phyloP scores from a whole-genome alignment of 2,113 vertebrate species.

The Tylochromis polylepis region DNA sequence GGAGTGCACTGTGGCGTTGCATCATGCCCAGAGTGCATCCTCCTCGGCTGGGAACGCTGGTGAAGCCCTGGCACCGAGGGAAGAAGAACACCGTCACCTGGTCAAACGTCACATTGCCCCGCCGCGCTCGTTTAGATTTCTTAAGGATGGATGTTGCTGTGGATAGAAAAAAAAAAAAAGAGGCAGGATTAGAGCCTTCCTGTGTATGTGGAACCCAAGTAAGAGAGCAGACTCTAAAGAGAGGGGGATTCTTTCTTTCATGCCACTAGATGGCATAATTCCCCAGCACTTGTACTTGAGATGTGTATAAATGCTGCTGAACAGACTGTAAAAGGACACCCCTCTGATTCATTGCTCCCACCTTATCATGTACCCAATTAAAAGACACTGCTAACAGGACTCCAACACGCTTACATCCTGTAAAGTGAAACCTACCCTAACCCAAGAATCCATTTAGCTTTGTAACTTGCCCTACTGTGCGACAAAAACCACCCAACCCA shows the following conservation, averaged over 20 bases:
- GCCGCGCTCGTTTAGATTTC: slow-evolving; percentile 78
- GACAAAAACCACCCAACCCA: slow-evolving; percentile 33
- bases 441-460: slow-evolving; percentile 1
- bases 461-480: slow-evolving; percentile 1
- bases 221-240: not conserved
- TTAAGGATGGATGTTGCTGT: slow-evolving; percentile 89
- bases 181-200: not conserved
- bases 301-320: not conserved
- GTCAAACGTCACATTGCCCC: slow-evolving; percentile 84
- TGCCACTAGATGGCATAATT: slow-evolving; percentile 51
- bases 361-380: slow-evolving; percentile 56
- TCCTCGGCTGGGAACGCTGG: slow-evolving; percentile 90
- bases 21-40: slow-evolving; percentile 96
- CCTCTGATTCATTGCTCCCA: slow-evolving; percentile 38
- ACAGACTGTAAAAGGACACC: slow-evolving; percentile 48
- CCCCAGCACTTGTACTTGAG: not conserved
- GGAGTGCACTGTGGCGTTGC: slow-evolving; percentile 78
- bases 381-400: slow-evolving; percentile 39
- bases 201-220: too few relatives aligned
- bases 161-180: not conserved
- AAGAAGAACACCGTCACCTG: slow-evolving; percentile 95
- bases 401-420: slow-evolving; percentile 47
- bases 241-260: not conserved
- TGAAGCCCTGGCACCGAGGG: slow-evolving; percentile 95
- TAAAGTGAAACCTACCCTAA: slow-evolving; percentile 47